These are phyloP conservation scores for Dunckerocampus dactyliophorus DNA, from an alignment of 2,113 vertebrate species.

Conservation along the genomic window DNA sequence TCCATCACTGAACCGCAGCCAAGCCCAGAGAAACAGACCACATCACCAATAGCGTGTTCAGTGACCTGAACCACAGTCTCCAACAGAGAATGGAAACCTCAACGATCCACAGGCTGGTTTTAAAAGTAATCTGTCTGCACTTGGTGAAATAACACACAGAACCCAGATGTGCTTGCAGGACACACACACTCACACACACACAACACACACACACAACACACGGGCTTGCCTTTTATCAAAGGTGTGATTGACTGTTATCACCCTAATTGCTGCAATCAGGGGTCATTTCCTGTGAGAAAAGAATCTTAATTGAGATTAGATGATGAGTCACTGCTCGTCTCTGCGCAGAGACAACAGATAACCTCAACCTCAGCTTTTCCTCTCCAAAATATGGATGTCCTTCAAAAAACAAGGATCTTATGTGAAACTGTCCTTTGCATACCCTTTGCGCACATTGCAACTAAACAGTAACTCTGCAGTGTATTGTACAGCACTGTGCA, in stretches of 20 bases:
- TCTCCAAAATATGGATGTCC: constrained; percentile 13
- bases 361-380: constrained; percentile 3
- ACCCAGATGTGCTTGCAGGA: constrained; percentile 22
- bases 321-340: constrained; percentile 27
- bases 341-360: constrained; percentile 12
- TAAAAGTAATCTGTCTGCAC: constrained; percentile 21
- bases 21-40: constrained; percentile 42
- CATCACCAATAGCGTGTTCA: constrained; percentile 26
- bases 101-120: constrained; percentile 21
- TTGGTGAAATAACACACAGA: constrained; percentile 12
- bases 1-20: constrained; percentile 27
- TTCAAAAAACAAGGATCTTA: too few relatives aligned
- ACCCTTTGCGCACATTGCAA: too few relatives aligned
- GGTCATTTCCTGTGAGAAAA: constrained; percentile 51
- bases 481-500: too few relatives aligned
- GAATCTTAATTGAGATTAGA: constrained; percentile 27
- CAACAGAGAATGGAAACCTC: constrained; percentile 34
- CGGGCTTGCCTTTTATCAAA: constrained; percentile 11
- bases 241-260: constrained; percentile 51
- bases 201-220: neutral
- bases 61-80: constrained; percentile 38
- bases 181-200: neutral
- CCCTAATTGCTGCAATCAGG: constrained; percentile 44
- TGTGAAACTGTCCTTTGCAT: too few relatives aligned
- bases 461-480: too few relatives aligned